Evolutionary conservation across 2,888 invertebrate species (phyloP).

Genomic region (Scaptomyza reducta): DNA sequence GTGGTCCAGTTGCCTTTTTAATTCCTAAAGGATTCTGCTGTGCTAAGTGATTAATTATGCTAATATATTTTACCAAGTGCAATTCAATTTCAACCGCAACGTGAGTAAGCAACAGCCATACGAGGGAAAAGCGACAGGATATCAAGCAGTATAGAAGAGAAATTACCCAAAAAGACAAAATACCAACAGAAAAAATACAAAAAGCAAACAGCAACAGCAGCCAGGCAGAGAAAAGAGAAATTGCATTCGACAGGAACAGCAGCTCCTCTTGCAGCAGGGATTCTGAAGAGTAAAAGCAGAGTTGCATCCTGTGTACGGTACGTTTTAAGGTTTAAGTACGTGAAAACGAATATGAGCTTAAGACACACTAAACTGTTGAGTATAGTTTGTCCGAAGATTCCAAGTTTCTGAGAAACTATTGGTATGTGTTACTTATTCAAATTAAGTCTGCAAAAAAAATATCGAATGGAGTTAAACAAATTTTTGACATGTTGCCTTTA

Average conservation of each 20-base stretch:
- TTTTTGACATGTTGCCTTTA: conserved; percentile 22
- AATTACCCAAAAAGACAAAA: conserved; percentile 41
- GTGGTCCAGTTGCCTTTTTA: conserved; percentile 5
- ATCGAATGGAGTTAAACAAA: conserved; percentile 26
- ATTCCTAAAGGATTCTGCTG: conserved; percentile 18
- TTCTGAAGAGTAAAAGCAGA: conserved; percentile 4
- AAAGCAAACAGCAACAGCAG: conserved; percentile 16
- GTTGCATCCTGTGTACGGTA: conserved; percentile 26
- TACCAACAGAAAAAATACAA: conserved; percentile 17
- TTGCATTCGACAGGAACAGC: conserved; percentile 49
- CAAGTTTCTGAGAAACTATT: conserved; percentile 10
- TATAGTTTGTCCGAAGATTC: background rate
- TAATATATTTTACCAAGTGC: conserved; percentile 71
- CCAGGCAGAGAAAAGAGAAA: conserved; percentile 53
- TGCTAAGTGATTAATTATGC: conserved; percentile 73
- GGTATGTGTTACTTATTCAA: conserved; percentile 1
- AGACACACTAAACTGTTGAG: conserved; percentile 2
- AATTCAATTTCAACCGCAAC: conserved; percentile 72
- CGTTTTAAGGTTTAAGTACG: conserved; percentile 16
- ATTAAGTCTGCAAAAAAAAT: conserved; percentile 16
- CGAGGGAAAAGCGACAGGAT: conserved; percentile 39
- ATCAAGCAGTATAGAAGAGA: conserved; percentile 44
- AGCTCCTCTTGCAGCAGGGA: conserved; percentile 10
- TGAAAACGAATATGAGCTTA: conserved; percentile 15
- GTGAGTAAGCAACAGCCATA: conserved; percentile 39